Evolutionary conservation across 2,888 invertebrate species (phyloP).

Genomic region (Epsilonema sp.): DNA sequence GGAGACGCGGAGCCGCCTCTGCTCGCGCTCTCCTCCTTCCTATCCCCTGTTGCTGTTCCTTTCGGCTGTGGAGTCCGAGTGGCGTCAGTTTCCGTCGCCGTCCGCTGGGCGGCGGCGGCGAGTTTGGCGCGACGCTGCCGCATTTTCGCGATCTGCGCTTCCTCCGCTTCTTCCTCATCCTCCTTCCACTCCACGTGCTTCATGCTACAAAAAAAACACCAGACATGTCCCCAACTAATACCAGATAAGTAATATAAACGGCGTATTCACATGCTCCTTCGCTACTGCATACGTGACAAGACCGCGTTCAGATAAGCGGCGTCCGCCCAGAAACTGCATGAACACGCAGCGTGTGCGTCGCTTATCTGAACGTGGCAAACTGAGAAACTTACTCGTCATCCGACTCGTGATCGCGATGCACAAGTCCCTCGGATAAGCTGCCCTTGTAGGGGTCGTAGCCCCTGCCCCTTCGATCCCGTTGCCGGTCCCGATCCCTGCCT

Average conservation of each 20-base stretch:
- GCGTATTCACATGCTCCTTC: not conserved
- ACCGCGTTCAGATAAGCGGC: too few relatives aligned
- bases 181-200: slow-evolving; percentile 44
- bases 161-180: slow-evolving; percentile 60
- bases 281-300: not conserved
- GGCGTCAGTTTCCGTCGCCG: too few relatives aligned
- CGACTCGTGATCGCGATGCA: slow-evolving; percentile 7
- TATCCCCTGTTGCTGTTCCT: too few relatives aligned
- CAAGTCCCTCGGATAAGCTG: slow-evolving; percentile 55
- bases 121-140: slow-evolving; percentile 69
- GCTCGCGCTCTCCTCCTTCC: too few relatives aligned
- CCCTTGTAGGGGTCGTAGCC: slow-evolving; percentile 39
- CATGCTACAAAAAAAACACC: slow-evolving; percentile 18
- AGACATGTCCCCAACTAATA: not conserved
- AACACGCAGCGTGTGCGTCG: too few relatives aligned
- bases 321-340: not conserved
- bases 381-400: slow-evolving; percentile 17
- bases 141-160: slow-evolving; percentile 68
- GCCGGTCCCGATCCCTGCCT: too few relatives aligned
- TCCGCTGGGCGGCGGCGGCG: too few relatives aligned
- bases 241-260: not conserved
- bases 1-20: too few relatives aligned
- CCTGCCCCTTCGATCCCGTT: not conserved
- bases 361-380: too few relatives aligned
- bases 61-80: too few relatives aligned